Evolutionary conservation across 2,888 invertebrate genomes (phyloP), one percentile per base, ranked within the genome.

Genomic region (Rhingia rostrata): DNA sequence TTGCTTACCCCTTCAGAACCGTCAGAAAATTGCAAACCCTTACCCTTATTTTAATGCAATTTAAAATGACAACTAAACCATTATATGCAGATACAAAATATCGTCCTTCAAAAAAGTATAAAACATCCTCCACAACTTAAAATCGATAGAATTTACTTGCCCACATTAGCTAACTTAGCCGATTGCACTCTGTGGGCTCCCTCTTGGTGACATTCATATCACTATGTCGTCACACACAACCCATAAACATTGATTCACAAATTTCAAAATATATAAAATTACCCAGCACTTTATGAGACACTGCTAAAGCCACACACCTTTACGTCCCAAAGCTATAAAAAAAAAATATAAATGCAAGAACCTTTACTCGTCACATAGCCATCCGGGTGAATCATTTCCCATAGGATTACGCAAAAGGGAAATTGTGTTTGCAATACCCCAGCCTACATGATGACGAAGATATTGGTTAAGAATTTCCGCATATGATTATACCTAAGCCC

Each of bases 371-470:
- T 43, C 30, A 47, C 41, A 37, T 10, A 41, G 53, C 39, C 60
- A 54, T 14, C 51, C 39, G 51, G 37, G 41, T 82, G 77, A 82
- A 61, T 82, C 77, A 82, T 33, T 30, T 22, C 32, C 9, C 22
- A 22, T 22, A 22, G 2, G 22, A 22, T 64, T 64, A 39, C 75
- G 56, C 41, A 32, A 32, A 41, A 35, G 22, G 60, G 49, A 73
- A 66, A 41, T 67, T 10, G 39, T 22, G 12, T 66, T n/a, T 60
- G 53, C 66, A 39, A 22, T 79, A 78, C 61, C 61, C 54, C 82
- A 77, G n/a, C 72, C 63, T 45, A 60, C 33, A 47, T 14, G 45
- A 73, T 83, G 83, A 83, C 79, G 51, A 79, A 69, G 64, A 45
- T 63, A 45, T 45, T 58, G 73, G 67, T 79, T 79, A 69, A 60